Evolutionary conservation across 2,888 invertebrate species (phyloP).

Genomic region (Eueremaeus valkanovi): DNA sequence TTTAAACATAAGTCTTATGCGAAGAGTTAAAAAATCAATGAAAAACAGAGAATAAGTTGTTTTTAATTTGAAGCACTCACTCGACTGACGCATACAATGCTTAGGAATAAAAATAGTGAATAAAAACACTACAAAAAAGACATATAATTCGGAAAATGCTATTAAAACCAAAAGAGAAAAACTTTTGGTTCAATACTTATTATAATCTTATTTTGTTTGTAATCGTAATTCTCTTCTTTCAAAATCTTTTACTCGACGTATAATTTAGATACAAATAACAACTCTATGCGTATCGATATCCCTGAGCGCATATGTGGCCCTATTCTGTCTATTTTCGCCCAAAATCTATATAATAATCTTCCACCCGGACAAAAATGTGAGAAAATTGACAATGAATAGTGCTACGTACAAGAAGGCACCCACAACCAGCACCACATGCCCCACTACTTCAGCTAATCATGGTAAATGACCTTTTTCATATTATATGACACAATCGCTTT

Average conservation of each 20-base stretch:
- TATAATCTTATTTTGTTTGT: neutral
- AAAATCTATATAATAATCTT: slow-evolving; percentile 69
- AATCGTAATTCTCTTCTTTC: no score
- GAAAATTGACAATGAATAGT: slow-evolving; percentile 56
- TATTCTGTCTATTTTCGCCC: slow-evolving; percentile 66
- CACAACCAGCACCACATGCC: slow-evolving; percentile 22
- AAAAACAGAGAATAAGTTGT: no score
- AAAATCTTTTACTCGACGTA: neutral
- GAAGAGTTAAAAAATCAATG: no score
- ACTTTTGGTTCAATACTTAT: no score
- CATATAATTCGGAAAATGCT: no score
- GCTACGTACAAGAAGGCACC: slow-evolving; percentile 51
- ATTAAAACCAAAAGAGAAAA: no score
- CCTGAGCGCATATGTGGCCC: slow-evolving; percentile 65
- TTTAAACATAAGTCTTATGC: neutral
- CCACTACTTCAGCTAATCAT: slow-evolving; percentile 41
- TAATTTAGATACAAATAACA: slow-evolving; percentile 62
- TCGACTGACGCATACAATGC: no score
- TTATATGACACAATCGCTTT: no score
- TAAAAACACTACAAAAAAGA: no score
- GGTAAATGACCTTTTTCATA: slow-evolving; percentile 16
- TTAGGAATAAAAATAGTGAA: no score
- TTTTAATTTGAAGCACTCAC: no score
- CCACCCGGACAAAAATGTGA: slow-evolving; percentile 68
- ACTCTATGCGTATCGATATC: slow-evolving; percentile 67